These are phyloP conservation scores for Gadopsis marmoratus DNA, from an alignment of 2,797 vertebrate species.

Conservation along the genomic window DNA sequence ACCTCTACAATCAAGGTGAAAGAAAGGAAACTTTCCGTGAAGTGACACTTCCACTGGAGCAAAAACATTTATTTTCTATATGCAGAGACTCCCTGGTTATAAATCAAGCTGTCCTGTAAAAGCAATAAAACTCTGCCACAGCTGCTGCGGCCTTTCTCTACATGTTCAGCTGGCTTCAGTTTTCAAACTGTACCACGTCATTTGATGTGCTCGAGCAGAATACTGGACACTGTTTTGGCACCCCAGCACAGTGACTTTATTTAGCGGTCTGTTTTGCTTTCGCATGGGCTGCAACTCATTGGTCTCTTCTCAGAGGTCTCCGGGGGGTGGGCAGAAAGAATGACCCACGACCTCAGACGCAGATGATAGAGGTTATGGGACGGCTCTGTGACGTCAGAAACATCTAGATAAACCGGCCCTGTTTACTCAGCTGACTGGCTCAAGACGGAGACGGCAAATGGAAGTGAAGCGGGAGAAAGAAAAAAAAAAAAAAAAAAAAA, in stretches of 20 bases:
- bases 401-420: slow-evolving; percentile 43
- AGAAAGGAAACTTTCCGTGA: neutral
- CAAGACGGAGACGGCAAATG: slow-evolving; percentile 23
- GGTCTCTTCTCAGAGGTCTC: slow-evolving; percentile 63
- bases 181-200: neutral
- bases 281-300: slow-evolving; percentile 26
- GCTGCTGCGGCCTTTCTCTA: neutral
- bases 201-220: slow-evolving; percentile 16
- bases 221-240: neutral
- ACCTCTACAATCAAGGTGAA: neutral
- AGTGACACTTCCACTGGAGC: slow-evolving; percentile 10
- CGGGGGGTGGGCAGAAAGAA: slow-evolving; percentile 58
- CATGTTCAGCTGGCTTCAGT: slow-evolving; percentile 23
- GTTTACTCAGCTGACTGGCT: slow-evolving; percentile 73
- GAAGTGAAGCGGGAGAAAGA: neutral
- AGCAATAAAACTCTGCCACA: slow-evolving; percentile 21
- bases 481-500: neutral
- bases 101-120: slow-evolving; percentile 35
- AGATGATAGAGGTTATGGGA: slow-evolving; percentile 67
- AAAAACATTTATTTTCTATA: slow-evolving; percentile 9
- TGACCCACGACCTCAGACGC: slow-evolving; percentile 60
- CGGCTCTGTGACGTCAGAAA: slow-evolving; percentile 63
- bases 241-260: slow-evolving; percentile 34
- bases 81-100: slow-evolving; percentile 7
- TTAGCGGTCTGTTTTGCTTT: slow-evolving; percentile 44